phyloP scores from a whole-genome alignment of 2,888 invertebrate species.

The Cosmia pyralina region DNA sequence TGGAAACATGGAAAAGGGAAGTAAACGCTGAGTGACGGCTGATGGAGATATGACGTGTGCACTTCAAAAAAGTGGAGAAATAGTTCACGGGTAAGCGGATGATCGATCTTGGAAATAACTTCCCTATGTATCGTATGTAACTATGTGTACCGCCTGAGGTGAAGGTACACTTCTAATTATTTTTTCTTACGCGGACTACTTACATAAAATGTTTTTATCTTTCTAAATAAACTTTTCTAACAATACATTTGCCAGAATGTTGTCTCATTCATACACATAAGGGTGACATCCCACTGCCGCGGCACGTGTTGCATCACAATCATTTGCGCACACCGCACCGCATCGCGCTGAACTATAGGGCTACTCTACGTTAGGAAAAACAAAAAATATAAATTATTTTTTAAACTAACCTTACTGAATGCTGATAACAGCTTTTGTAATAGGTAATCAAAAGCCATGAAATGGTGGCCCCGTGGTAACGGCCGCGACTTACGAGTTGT shows the following conservation, averaged over 20 bases:
- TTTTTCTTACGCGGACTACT: neutral
- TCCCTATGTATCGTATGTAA: too few species aligned
- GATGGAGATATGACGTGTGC: neutral
- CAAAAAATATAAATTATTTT: too few species aligned
- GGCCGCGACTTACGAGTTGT: too few species aligned
- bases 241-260: constrained; percentile 6
- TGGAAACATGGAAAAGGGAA: neutral
- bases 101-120: too few species aligned
- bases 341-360: constrained; percentile 35
- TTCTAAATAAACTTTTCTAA: neutral
- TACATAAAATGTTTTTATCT: neutral
- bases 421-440: too few species aligned
- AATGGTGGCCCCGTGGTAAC: too few species aligned
- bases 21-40: neutral
- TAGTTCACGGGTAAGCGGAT: neutral
- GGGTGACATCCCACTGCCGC: constrained; percentile 44
- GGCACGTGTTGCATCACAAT: constrained; percentile 64
- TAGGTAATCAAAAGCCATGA: too few species aligned
- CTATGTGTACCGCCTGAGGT: neutral
- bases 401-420: too few species aligned
- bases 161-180: neutral
- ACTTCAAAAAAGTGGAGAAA: neutral
- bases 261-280: constrained; percentile 33
- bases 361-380: neutral
- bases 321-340: constrained; percentile 51